Conservation (phyloP, 2,888 invertebrate genomes). For the Andrena marginata region DNA sequence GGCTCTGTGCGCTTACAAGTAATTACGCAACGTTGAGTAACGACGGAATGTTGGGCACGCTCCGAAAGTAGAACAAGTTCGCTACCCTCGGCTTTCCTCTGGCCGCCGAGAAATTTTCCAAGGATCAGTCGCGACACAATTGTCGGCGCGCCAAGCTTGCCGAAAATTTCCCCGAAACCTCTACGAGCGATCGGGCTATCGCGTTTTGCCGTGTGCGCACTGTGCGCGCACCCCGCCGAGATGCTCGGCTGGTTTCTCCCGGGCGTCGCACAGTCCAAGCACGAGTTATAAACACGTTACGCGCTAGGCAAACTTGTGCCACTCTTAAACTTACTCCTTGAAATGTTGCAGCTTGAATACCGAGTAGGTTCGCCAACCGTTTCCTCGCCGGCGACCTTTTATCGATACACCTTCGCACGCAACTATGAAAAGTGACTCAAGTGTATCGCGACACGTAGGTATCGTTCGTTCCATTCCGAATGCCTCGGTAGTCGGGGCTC, state of each 20-base stretch:
- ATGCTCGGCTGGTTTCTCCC: neutral
- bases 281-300: slow-evolving; percentile 23
- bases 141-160: slow-evolving; percentile 10
- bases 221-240: neutral
- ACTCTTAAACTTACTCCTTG: neutral
- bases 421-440: neutral
- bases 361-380: neutral
- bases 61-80: slow-evolving; percentile 7
- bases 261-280: neutral
- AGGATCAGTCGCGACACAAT: slow-evolving; percentile 19
- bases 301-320: neutral
- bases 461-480: neutral
- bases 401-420: neutral
- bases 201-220: neutral
- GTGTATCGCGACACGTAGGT: neutral
- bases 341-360: slow-evolving; percentile 1
- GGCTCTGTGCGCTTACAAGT: too few relatives aligned
- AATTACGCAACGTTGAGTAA: neutral
- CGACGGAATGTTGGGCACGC: slow-evolving; percentile 6
- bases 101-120: slow-evolving; percentile 17
- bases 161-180: neutral
- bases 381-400: neutral
- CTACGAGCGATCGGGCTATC: neutral
- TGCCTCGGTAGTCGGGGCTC: neutral
- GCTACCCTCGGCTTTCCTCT: neutral